Percentiles rank a stretch among this genome's conserved stretches.
Evolutionary conservation across 2,888 invertebrate genomes (phyloP).

Genomic region (Subacronicta megacephala): DNA sequence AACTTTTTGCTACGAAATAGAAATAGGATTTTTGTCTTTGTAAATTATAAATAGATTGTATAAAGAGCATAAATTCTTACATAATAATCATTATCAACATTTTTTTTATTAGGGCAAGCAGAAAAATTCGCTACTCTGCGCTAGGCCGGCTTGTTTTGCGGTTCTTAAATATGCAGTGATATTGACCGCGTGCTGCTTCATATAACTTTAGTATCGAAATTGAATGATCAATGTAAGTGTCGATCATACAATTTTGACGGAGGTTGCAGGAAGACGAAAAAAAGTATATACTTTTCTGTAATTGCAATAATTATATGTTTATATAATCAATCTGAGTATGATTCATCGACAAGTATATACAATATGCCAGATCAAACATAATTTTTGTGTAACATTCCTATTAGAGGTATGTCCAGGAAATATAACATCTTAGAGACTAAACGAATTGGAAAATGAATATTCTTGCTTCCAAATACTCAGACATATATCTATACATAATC

Average conservation of each 20-base stretch:
- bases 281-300: slow-evolving; percentile 24
- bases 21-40: slow-evolving; percentile 8
- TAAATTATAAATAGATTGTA: slow-evolving; percentile 14
- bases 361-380: neutral
- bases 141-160: slow-evolving; percentile 19
- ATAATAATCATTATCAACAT: slow-evolving; percentile 20
- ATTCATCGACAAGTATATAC: neutral
- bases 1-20: slow-evolving; percentile 25
- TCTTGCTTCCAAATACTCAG: slow-evolving; percentile 23
- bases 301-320: neutral
- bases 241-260: slow-evolving; percentile 69
- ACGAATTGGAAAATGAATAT: slow-evolving; percentile 28
- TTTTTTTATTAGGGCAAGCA: slow-evolving; percentile 7
- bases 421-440: slow-evolving; percentile 27
- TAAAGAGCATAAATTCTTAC: slow-evolving; percentile 19
- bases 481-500: slow-evolving; percentile 26
- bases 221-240: slow-evolving; percentile 66
- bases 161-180: slow-evolving; percentile 1
- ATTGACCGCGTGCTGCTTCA: slow-evolving; percentile 6
- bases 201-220: slow-evolving; percentile 57
- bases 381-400: neutral
- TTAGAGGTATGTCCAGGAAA: slow-evolving; percentile 18
- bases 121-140: slow-evolving; percentile 12
- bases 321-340: neutral
- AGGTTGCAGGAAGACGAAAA: slow-evolving; percentile 12